These are phyloP conservation scores for Dinomys branickii DNA, from an alignment of 2,113 vertebrate genomes.

Conservation along the genomic window DNA sequence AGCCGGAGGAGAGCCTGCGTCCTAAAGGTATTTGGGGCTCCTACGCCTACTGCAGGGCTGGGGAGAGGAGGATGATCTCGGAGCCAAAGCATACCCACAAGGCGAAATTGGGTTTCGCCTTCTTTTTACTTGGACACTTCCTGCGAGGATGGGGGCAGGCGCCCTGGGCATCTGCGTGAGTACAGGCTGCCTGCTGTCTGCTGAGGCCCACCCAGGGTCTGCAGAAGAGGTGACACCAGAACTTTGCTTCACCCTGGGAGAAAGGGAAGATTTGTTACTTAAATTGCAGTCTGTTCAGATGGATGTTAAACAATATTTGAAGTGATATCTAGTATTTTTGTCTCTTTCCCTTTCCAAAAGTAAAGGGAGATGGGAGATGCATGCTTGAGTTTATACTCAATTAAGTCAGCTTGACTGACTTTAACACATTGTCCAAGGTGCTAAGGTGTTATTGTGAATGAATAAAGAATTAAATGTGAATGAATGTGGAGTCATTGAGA, in stretches of 20 bases:
- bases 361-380: neutral
- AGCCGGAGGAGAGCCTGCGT: neutral
- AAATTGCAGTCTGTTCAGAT: neutral
- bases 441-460: neutral
- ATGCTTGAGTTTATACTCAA: neutral
- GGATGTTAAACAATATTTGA: neutral
- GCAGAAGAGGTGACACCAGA: neutral
- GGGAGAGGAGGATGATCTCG: neutral
- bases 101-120: neutral
- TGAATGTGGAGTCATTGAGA: neutral
- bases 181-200: slow-evolving; percentile 76
- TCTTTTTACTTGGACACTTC: slow-evolving; percentile 65
- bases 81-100: neutral
- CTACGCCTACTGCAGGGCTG: neutral
- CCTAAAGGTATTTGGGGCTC: neutral
- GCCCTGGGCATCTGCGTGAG: slow-evolving; percentile 95
- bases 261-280: neutral
- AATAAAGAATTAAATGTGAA: neutral
- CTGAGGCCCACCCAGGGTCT: neutral
- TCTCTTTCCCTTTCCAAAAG: neutral
- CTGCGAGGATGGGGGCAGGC: slow-evolving; percentile 93
- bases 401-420: neutral
- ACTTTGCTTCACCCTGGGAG: neutral
- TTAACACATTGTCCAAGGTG: neutral
- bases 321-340: neutral